Evolutionary conservation across 2,797 vertebrate species (phyloP).

Genomic region (Clamator glandarius): DNA sequence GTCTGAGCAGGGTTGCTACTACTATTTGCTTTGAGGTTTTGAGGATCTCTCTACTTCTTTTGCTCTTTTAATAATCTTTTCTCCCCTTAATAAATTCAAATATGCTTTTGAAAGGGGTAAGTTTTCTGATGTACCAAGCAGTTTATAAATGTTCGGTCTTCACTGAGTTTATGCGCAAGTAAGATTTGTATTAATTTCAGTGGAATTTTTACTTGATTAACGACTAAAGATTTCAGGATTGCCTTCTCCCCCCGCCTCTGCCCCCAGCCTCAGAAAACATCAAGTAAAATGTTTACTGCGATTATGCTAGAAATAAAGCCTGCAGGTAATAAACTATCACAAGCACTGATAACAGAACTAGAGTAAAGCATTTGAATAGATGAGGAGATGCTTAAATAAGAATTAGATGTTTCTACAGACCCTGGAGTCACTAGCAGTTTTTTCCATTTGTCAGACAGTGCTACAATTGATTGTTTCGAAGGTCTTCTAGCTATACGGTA

Average conservation of each 20-base stretch:
- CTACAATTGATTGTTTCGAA: not conserved
- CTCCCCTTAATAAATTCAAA: not conserved
- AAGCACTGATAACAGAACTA: not conserved
- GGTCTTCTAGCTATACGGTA: not conserved
- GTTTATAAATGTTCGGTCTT: not conserved
- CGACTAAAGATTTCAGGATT: not conserved
- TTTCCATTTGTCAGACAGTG: not conserved
- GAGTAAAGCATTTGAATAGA: not conserved
- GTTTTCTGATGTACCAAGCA: not conserved
- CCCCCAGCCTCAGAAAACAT: not conserved
- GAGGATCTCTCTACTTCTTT: not conserved
- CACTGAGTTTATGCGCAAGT: not conserved
- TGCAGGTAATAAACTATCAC: not conserved
- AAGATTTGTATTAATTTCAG: not conserved
- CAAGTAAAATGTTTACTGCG: slow-evolving; percentile 1
- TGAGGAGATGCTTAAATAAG: not conserved
- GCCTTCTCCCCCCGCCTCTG: not conserved
- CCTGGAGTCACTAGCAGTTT: slow-evolving; percentile 4
- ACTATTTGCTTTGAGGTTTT: not conserved
- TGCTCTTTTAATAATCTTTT: not conserved
- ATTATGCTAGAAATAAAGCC: not conserved
- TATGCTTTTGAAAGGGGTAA: not conserved
- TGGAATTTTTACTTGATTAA: not conserved
- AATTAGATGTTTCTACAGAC: not conserved
- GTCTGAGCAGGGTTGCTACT: not conserved